Base-by-base conservation (phyloP, 2,113 vertebrate genomes). In the Calyptomena viridis region DNA sequence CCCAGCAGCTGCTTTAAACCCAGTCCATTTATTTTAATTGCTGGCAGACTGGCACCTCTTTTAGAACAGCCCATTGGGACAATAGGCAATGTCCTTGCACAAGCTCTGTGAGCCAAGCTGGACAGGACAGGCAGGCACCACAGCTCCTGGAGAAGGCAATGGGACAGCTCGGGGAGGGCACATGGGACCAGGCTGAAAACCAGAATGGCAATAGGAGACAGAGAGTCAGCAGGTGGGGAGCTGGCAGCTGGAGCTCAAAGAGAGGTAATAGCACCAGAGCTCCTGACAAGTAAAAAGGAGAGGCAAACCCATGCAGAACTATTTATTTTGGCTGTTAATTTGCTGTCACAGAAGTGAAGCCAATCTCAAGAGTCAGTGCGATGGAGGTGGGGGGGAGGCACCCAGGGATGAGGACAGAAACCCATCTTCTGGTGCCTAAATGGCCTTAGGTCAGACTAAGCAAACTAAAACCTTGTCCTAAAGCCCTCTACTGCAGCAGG, bases 101-200 rank as follows among this genome's bases (percentile, higher is more conserved):
- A 58, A 62, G 35, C 50, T 62, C 31, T 3, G 2, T 23, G 47
- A 66, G 31, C 35, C 12, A 21, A 44, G 23, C 0, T 2, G 4
- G 35, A 25, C 55, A 84, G 78, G 55, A 50, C 37, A 66, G 74
- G 44, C 20, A 33, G 52, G 24, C 52, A 31, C 30, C 16, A 37
- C 44, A 53, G 44, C 12, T 30, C 39, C 50, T 2, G 2, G 50
- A 14, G 1, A 1, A 8, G 62, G 24, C 53, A 64, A 80, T 9
- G 11, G n/a, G 24, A 4, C 44, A 64, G 49, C 33, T 44, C 0
- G 0, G 19, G 16, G 15, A 47, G 10, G 12, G 20, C 4, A 7
- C 8, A 35, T 74, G 64, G 40, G 17, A 82, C 12, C 33, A 46
- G 59, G 20, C 27, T 74, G 60, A 47, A 87, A 84, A 55, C 9